phyloP scores from a whole-genome alignment of 2,888 invertebrate species.

The Chrysotoxum bicinctum region DNA sequence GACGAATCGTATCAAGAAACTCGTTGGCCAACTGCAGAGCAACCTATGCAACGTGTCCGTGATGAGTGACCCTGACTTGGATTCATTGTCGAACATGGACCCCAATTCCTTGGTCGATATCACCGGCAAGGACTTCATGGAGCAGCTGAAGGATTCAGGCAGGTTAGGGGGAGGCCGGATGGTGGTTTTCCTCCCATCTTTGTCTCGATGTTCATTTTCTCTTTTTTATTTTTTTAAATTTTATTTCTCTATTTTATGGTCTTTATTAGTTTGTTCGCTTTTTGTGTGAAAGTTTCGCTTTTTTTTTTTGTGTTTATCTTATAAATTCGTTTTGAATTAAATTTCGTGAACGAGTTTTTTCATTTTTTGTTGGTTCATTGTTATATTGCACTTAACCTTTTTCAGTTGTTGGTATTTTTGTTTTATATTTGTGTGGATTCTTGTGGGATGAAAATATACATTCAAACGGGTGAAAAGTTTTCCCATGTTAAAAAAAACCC shows the following conservation, averaged over 20 bases:
- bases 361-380: not conserved
- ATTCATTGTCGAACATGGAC: conserved; percentile 93
- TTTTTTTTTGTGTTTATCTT: conserved; percentile 5
- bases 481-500: not conserved
- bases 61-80: conserved; percentile 91
- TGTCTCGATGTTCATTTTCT: conserved; percentile 75
- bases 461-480: not conserved
- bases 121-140: conserved; percentile 87
- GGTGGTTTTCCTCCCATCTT: conserved; percentile 75
- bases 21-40: conserved; percentile 90
- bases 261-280: conserved; percentile 16
- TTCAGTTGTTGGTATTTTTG: not conserved
- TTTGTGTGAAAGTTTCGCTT: conserved; percentile 29
- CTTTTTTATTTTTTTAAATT: conserved; percentile 21
- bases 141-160: conserved; percentile 87
- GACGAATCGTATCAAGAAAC: conserved; percentile 85
- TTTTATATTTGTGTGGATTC: not conserved
- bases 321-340: conserved; percentile 24
- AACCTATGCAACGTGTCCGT: conserved; percentile 93
- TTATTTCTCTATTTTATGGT: conserved; percentile 8
- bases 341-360: conserved; percentile 15
- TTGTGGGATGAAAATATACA: not conserved
- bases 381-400: conserved; percentile 8
- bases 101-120: conserved; percentile 93
- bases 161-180: conserved; percentile 82